These are phyloP conservation scores for Tachysurus vachellii DNA, from an alignment of 2,113 vertebrate species.

Conservation along the genomic window DNA sequence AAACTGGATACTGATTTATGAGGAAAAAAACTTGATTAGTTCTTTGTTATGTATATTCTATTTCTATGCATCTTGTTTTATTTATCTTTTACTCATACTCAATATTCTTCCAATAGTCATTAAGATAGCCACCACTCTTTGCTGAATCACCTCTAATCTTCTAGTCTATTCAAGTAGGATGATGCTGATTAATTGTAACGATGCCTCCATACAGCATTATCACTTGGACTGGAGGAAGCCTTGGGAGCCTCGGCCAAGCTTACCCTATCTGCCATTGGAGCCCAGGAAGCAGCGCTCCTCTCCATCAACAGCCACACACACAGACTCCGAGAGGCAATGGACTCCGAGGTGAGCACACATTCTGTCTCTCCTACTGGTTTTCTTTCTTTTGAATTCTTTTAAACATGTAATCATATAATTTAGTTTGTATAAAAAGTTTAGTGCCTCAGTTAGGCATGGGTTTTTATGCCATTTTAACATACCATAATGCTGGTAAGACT, in stretches of 20 bases:
- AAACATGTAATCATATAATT: neutral
- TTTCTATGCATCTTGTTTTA: neutral
- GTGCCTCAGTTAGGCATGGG: neutral
- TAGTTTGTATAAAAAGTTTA: neutral
- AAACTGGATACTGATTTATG: neutral
- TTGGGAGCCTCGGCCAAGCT: constrained; percentile 77
- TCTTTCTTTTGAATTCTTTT: neutral
- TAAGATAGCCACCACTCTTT: neutral
- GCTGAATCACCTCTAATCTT: neutral
- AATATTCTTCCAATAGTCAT: neutral
- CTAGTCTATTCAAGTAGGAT: neutral
- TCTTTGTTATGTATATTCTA: neutral
- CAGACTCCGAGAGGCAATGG: constrained; percentile 90
- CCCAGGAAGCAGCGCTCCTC: constrained; percentile 86
- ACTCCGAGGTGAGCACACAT: constrained; percentile 77
- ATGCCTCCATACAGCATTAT: constrained; percentile 72
- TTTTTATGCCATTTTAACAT: neutral
- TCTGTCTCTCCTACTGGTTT: neutral
- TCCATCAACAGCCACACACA: constrained; percentile 81
- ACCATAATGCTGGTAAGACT: neutral
- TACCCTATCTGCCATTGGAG: constrained; percentile 83
- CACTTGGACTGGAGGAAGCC: constrained; percentile 78
- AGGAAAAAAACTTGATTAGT: no score
- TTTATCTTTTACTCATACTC: neutral
- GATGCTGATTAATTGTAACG: neutral